Percentiles rank a stretch among this genome's conserved stretches.
Conservation (phyloP, 1,140 invertebrate genomes). For the Euura saliciscinereae region DNA sequence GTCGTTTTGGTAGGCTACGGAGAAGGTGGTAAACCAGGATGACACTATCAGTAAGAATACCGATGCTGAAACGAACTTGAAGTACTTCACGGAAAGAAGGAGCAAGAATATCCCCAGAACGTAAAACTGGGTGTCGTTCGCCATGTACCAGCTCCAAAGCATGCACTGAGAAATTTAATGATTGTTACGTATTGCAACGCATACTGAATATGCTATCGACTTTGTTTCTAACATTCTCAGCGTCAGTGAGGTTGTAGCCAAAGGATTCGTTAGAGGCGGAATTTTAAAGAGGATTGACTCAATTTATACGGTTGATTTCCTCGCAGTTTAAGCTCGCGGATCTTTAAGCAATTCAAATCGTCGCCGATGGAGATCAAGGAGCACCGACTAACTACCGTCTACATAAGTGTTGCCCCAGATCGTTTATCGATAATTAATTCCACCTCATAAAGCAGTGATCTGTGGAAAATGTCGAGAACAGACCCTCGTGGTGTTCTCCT, state of each 20-base stretch:
- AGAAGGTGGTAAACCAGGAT: slow-evolving; percentile 77
- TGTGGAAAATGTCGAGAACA: too few species aligned
- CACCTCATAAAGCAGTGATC: too few species aligned
- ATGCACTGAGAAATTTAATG: slow-evolving; percentile 67
- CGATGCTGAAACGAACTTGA: slow-evolving; percentile 39
- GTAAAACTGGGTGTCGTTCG: slow-evolving; percentile 91
- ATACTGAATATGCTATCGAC: too few species aligned
- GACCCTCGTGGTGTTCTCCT: too few species aligned
- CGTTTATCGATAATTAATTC: background rate
- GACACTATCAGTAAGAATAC: slow-evolving; percentile 66
- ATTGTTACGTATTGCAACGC: too few species aligned
- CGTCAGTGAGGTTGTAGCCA: background rate
- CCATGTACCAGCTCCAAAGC: slow-evolving; percentile 92
- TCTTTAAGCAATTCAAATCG: background rate
- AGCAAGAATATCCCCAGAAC: slow-evolving; percentile 75
- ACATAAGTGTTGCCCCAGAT: background rate
- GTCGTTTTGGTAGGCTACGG: slow-evolving; percentile 75
- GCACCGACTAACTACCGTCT: background rate
- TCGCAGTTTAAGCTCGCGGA: background rate
- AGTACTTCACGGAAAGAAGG: slow-evolving; percentile 77
- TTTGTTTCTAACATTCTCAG: too few species aligned
- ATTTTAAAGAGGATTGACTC: background rate
- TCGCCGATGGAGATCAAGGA: background rate
- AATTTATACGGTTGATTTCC: background rate
- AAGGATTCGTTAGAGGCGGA: background rate